These are phyloP conservation scores for Cyclura pinguis DNA, from an alignment of 2,797 vertebrate species.

Conservation along the genomic window DNA sequence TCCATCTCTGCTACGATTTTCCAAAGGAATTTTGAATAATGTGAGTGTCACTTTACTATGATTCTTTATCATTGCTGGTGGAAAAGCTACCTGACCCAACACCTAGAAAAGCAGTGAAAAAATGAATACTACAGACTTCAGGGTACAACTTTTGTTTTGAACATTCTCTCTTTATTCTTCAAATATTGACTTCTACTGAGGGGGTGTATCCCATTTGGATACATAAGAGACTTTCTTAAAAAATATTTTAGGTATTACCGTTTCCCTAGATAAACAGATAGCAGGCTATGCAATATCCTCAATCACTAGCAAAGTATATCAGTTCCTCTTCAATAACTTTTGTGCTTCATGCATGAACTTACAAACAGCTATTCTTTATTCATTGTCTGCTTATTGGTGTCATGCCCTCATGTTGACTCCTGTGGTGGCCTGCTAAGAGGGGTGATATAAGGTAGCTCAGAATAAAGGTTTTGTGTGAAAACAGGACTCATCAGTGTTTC, in stretches of 20 bases:
- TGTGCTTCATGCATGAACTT: slow-evolving; percentile 74
- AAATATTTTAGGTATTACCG: not conserved
- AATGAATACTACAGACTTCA: not conserved
- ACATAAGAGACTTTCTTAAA: slow-evolving; percentile 16
- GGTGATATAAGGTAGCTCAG: slow-evolving; percentile 79
- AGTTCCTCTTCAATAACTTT: slow-evolving; percentile 75
- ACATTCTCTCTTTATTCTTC: not conserved
- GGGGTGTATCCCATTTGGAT: not conserved
- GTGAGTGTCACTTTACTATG: slow-evolving; percentile 42
- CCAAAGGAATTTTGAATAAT: slow-evolving; percentile 48
- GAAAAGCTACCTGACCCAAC: slow-evolving; percentile 19
- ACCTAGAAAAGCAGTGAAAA: not conserved
- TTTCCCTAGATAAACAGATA: slow-evolving; percentile 33
- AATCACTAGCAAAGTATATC: slow-evolving; percentile 70
- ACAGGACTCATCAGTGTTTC: slow-evolving; percentile 76
- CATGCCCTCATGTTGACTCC: slow-evolving; percentile 74
- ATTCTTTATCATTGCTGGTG: slow-evolving; percentile 36
- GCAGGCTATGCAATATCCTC: slow-evolving; percentile 50
- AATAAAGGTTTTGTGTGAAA: slow-evolving; percentile 79
- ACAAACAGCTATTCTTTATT: slow-evolving; percentile 78
- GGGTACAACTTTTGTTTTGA: not conserved
- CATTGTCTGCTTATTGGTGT: slow-evolving; percentile 78
- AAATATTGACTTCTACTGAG: not conserved
- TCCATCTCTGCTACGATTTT: slow-evolving; percentile 45
- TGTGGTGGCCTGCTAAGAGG: slow-evolving; percentile 69